Evolutionary conservation across 1,140 invertebrate genomes (phyloP), one percentile per base, ranked within the genome.

Genomic region (Panonychus citri): DNA sequence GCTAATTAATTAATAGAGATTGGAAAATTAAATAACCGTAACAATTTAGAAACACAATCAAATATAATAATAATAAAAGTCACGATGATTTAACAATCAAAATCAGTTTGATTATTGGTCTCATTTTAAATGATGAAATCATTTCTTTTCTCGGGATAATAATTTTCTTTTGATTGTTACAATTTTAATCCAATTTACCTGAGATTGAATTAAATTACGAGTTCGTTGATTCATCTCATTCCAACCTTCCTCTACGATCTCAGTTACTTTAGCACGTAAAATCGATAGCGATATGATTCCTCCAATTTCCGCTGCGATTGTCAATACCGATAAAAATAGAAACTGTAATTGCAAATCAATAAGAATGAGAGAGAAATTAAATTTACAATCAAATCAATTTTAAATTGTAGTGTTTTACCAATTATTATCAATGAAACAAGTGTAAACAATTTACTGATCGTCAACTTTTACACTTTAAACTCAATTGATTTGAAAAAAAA

Each of bases 171-270:
- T n/a, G n/a, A n/a, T n/a, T n/a, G n/a, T n/a, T n/a, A n/a, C n/a
- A n/a, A n/a, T n/a, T n/a, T n/a, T n/a, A n/a, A n/a, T n/a, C n/a
- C n/a, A n/a, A 34, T 24, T 66, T 65, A 72, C 70, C 55, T 69
- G 62, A 34, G 59, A 54, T 60, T 73, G 71, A 46, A 73, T 62
- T 28, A 69, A 57, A 57, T 73, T 72, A 26, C 66, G 62, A 1
- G 69, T 69, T 24, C 63, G 64, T 64, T 70, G 68, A 59, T 72
- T 73, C 13, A 71, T 63, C 62, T 73, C 70, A n/a, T 64, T 62
- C 71, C 71, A 73, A 10, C 66, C 67, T 55, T 66, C 66, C 40
- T 68, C 61, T 10, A 73, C 61, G 50, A 73, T 64, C 59, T 73
- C 68, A 34, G 66, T 66, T 59, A 71, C 68, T 64, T 69, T 66